Conservation (phyloP, 2,888 invertebrate species). For the Elmis aenea region DNA sequence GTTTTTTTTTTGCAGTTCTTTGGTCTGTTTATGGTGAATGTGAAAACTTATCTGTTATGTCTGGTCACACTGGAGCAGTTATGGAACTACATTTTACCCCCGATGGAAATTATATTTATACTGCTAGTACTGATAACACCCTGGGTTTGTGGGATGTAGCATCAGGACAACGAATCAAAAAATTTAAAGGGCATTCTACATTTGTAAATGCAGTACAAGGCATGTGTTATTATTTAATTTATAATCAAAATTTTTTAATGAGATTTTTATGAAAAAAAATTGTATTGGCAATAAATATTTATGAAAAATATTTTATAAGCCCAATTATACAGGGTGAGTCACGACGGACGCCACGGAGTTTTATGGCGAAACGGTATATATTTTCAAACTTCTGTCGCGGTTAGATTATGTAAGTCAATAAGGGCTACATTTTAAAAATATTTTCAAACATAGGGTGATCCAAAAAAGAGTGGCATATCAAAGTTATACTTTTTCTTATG, state of each 20-base stretch:
- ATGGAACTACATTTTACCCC: slow-evolving; percentile 88
- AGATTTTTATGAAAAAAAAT: not conserved
- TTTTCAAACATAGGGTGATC: too few species aligned
- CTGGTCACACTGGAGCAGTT: slow-evolving; percentile 92
- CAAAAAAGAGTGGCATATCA: too few species aligned
- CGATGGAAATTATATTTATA: slow-evolving; percentile 78
- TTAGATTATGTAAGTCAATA: too few species aligned
- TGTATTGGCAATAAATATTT: too few species aligned
- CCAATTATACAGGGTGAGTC: too few species aligned
- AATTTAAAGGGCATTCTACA: slow-evolving; percentile 76
- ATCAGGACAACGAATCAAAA: slow-evolving; percentile 81
- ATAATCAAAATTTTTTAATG: not conserved
- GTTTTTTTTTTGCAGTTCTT: slow-evolving; percentile 57
- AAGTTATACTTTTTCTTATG: too few species aligned
- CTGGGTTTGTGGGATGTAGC: slow-evolving; percentile 94
- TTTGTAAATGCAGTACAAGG: slow-evolving; percentile 72
- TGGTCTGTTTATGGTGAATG: slow-evolving; percentile 99
- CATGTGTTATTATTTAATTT: too few species aligned
- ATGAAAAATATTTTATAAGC: too few species aligned
- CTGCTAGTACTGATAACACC: slow-evolving; percentile 92
- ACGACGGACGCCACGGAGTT: too few species aligned
- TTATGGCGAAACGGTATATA: too few species aligned
- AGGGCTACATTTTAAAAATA: too few species aligned
- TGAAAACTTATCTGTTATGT: slow-evolving; percentile 90
- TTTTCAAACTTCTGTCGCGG: too few species aligned